Conservation (phyloP, 1,140 invertebrate genomes). For the Drosophila murphyi region DNA sequence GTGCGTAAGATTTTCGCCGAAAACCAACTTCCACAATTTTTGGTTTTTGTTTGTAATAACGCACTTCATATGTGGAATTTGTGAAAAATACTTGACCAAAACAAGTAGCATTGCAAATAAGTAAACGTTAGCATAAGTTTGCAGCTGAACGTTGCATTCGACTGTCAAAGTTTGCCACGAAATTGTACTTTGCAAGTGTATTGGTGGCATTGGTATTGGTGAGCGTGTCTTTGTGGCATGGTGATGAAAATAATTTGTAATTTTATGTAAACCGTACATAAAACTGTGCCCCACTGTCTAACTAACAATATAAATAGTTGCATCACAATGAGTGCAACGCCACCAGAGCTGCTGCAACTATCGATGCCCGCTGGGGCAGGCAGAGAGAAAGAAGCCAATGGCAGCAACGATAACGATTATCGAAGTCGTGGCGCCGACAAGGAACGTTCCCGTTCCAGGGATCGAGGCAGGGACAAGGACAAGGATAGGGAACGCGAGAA, state of each 20-base stretch:
- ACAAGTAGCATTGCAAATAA: conserved; percentile 32
- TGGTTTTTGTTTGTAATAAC: conserved; percentile 10
- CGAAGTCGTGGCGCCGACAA: conserved; percentile 52
- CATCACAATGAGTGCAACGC: conserved; percentile 65
- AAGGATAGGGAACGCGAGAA: conserved; percentile 85
- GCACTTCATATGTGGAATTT: background rate
- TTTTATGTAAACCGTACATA: conserved; percentile 31
- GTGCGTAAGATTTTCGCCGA: conserved; percentile 42
- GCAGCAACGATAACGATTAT: conserved; percentile 43
- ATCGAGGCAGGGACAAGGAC: conserved; percentile 85
- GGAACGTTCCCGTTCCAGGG: conserved; percentile 72
- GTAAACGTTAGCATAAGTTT: background rate
- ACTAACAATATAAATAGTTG: background rate
- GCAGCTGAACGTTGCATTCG: background rate
- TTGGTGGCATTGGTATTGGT: conserved; percentile 17
- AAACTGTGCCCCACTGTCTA: background rate
- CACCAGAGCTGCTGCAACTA: conserved; percentile 49
- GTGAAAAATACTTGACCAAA: conserved; percentile 34
- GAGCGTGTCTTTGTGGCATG: conserved; percentile 4
- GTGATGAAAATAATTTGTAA: conserved; percentile 2
- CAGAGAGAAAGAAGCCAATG: conserved; percentile 59
- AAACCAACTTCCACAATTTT: conserved; percentile 20
- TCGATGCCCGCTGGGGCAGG: conserved; percentile 17
- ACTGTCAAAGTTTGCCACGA: conserved; percentile 21
- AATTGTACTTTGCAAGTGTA: conserved; percentile 13